Percentiles rank a stretch among this genome's conserved stretches.
phyloP scores from a whole-genome alignment of 2,113 vertebrate species.

The Malurus melanocephalus region DNA sequence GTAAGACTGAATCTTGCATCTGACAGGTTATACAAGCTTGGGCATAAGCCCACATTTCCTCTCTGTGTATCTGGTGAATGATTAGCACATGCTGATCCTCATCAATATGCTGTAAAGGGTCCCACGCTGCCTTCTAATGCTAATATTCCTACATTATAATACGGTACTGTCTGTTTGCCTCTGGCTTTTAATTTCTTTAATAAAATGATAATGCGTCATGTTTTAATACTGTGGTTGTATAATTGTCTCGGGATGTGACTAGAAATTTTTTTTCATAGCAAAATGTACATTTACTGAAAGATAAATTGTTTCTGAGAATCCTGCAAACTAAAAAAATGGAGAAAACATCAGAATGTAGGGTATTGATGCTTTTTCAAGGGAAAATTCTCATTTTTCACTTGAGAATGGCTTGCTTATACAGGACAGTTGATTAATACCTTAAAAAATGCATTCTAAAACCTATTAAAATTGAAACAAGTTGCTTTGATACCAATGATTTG shows the following conservation, averaged over 20 bases:
- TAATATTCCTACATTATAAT: neutral
- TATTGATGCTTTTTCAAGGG: neutral
- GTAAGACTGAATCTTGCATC: neutral
- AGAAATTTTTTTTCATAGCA: neutral
- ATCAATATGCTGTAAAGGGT: neutral
- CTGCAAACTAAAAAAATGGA: neutral
- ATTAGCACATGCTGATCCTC: neutral
- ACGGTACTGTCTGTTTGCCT: neutral
- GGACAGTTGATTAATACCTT: neutral
- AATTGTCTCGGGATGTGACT: neutral
- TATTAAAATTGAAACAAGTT: neutral
- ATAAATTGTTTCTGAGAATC: neutral
- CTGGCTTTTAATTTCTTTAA: conserved; percentile 35
- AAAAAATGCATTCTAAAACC: neutral
- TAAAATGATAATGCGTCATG: neutral
- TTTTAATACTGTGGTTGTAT: neutral
- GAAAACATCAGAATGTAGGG: neutral
- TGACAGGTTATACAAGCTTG: neutral
- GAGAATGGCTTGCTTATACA: neutral
- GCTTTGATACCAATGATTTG: neutral
- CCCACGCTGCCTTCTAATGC: neutral
- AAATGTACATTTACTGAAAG: neutral
- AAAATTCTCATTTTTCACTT: neutral
- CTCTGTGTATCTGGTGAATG: neutral
- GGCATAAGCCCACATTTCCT: neutral